Percentiles rank a stretch among this genome's conserved stretches.
Conservation (phyloP, 1,140 invertebrate species). For the Prorops nasuta region DNA sequence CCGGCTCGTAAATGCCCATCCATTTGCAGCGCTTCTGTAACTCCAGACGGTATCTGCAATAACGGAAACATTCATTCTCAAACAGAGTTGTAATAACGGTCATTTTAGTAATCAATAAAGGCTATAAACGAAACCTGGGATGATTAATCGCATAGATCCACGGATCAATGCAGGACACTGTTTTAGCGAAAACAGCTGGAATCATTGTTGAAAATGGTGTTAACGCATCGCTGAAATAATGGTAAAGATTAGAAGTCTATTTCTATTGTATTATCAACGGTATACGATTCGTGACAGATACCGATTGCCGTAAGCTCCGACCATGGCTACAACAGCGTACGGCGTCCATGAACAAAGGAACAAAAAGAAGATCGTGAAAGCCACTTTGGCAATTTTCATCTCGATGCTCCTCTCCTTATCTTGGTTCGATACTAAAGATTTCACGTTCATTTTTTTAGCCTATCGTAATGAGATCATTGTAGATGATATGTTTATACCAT, state of each 20-base stretch:
- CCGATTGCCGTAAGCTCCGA: slow-evolving; percentile 72
- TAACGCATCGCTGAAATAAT: slow-evolving; percentile 55
- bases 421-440: slow-evolving; percentile 69
- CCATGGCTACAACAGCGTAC: slow-evolving; percentile 70
- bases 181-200: slow-evolving; percentile 69
- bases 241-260: too few species aligned
- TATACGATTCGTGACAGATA: too few species aligned
- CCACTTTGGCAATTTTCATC: slow-evolving; percentile 73
- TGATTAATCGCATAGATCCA: slow-evolving; percentile 79
- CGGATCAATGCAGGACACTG: slow-evolving; percentile 75
- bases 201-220: slow-evolving; percentile 72
- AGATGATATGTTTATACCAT: too few species aligned
- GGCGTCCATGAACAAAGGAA: slow-evolving; percentile 76
- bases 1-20: slow-evolving; percentile 65
- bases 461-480: slow-evolving; percentile 47
- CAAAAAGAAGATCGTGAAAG: slow-evolving; percentile 73
- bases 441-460: slow-evolving; percentile 82
- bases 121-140: slow-evolving; percentile 61
- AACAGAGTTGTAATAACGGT: not conserved
- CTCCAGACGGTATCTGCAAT: slow-evolving; percentile 59
- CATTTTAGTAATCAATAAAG: not conserved
- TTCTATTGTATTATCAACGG: too few species aligned
- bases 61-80: too few species aligned
- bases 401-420: slow-evolving; percentile 68
- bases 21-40: slow-evolving; percentile 69